Conservation (phyloP, 2,797 vertebrate species). For the Miichthys miiuy region DNA sequence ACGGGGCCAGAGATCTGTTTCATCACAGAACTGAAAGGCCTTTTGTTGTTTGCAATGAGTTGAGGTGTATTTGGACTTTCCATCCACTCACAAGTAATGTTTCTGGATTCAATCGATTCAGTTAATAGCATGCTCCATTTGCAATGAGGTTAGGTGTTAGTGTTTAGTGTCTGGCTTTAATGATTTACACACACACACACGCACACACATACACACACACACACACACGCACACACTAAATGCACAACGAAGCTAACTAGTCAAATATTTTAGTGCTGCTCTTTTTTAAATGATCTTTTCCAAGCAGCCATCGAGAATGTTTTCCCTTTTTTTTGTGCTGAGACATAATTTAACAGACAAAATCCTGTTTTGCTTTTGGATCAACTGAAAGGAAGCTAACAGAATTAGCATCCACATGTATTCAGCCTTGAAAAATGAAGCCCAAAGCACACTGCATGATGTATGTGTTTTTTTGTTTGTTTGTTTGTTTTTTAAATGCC, state of each 20-base stretch:
- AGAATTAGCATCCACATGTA: conserved; percentile 21
- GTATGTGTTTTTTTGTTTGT: background rate
- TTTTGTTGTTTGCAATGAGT: conserved; percentile 40
- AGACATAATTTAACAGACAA: conserved; percentile 1
- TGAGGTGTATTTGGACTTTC: conserved; percentile 19
- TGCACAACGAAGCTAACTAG: conserved; percentile 51
- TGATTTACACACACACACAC: conserved; percentile 19
- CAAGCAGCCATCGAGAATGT: background rate
- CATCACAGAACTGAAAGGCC: conserved; percentile 33
- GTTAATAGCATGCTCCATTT: conserved; percentile 55
- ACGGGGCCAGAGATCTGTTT: conserved; percentile 35
- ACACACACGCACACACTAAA: conserved; percentile 37
- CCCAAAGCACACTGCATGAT: conserved; percentile 14
- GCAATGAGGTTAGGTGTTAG: conserved; percentile 62
- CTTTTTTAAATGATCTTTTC: conserved; percentile 26
- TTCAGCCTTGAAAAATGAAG: conserved; percentile 15
- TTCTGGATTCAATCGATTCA: conserved; percentile 29
- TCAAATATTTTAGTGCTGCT: conserved; percentile 26
- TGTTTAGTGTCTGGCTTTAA: conserved; percentile 40
- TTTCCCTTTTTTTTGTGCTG: conserved; percentile 6
- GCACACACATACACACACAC: background rate
- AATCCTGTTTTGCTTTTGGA: conserved; percentile 1
- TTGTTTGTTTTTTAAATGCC: background rate
- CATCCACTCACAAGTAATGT: conserved; percentile 14
- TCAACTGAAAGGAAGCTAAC: conserved; percentile 17